Percentiles rank a stretch among this genome's conserved stretches.
Evolutionary conservation across 2,113 vertebrate species (phyloP).

Genomic region (Chaetops frenatus): DNA sequence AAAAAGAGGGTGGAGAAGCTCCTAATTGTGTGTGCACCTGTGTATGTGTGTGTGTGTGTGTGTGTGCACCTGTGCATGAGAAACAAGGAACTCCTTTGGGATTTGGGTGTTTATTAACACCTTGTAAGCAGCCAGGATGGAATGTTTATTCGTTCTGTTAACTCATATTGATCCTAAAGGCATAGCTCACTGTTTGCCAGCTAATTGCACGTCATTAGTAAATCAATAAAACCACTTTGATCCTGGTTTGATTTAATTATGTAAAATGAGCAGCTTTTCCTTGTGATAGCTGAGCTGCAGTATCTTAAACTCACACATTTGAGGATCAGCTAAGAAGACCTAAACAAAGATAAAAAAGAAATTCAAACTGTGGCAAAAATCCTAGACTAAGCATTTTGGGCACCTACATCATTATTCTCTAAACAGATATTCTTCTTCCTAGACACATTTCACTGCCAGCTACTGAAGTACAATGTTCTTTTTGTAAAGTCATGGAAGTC

Average conservation of each 20-base stretch:
- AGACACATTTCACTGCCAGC: not conserved
- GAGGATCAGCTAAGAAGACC: not conserved
- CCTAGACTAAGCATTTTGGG: not conserved
- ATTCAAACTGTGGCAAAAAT: not conserved
- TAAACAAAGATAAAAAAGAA: not conserved
- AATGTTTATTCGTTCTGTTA: not conserved
- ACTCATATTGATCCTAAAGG: conserved; percentile 5
- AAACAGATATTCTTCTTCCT: not conserved
- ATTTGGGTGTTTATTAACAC: not conserved
- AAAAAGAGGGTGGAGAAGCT: not conserved
- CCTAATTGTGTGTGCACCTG: not conserved
- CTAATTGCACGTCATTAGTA: conserved; percentile 30
- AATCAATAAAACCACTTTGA: conserved; percentile 30
- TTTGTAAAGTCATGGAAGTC: not conserved
- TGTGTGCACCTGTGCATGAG: not conserved
- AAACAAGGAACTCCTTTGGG: not conserved
- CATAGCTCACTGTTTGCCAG: not conserved
- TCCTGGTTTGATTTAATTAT: not conserved
- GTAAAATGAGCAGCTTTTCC: not conserved
- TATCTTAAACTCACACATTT: not conserved
- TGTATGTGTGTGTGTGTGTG: rapidly evolving
- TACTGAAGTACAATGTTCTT: not conserved
- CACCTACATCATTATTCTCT: not conserved
- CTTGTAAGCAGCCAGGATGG: not conserved
- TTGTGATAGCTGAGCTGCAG: not conserved